Evolutionary conservation across 2,888 invertebrate species (phyloP).

Genomic region (Sphaerophoria rueppellii): DNA sequence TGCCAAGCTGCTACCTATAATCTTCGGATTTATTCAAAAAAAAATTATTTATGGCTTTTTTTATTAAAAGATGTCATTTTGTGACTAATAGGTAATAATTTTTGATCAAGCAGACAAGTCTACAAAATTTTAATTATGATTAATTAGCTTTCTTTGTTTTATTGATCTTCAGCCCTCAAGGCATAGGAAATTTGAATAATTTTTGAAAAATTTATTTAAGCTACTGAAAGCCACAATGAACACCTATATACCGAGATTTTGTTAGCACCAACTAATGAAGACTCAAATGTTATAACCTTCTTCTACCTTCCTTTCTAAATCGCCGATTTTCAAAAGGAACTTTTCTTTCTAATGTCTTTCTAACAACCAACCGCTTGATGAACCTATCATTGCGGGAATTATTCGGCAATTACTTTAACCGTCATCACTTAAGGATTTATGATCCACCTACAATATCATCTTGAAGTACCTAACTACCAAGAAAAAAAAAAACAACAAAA

Average conservation of each 20-base stretch:
- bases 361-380: background rate
- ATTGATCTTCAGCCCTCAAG: background rate
- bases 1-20: background rate
- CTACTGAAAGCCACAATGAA: too few relatives aligned
- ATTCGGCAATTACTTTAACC: conserved; percentile 48
- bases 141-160: background rate
- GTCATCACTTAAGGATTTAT: conserved; percentile 17
- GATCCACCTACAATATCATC: conserved; percentile 47
- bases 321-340: too few relatives aligned
- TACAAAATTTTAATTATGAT: conserved; percentile 3
- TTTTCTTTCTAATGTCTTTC: conserved; percentile 11
- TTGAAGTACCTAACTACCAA: background rate
- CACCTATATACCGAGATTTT: too few relatives aligned
- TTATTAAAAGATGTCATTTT: background rate
- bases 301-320: too few relatives aligned
- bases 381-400: conserved; percentile 29
- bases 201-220: background rate
- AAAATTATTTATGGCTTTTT: background rate
- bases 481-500: conserved; percentile 1
- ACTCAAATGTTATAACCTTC: too few relatives aligned
- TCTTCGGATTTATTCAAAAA: background rate
- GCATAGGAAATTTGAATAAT: background rate
- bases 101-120: background rate
- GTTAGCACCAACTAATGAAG: too few relatives aligned
- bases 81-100: conserved; percentile 7